Evolutionary conservation across 2,113 vertebrate species (phyloP).

Genomic region (Caranx ignobilis): DNA sequence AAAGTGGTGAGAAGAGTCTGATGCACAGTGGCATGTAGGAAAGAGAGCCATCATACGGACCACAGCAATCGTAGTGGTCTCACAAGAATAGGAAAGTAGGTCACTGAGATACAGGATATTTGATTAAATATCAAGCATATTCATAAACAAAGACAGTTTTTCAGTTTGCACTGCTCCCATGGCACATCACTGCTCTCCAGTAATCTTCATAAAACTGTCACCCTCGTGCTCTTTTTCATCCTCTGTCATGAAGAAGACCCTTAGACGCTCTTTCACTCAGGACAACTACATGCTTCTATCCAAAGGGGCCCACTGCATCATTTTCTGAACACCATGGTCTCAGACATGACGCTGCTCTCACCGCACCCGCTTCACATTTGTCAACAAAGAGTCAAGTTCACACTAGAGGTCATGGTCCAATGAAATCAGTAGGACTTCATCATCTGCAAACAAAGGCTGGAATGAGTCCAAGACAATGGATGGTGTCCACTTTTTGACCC

Average conservation of each 20-base stretch:
- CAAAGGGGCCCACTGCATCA: neutral
- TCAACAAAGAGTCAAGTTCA: neutral
- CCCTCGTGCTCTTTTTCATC: neutral
- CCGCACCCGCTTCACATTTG: neutral
- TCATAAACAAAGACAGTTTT: conserved; percentile 18
- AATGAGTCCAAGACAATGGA: neutral
- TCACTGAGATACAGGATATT: conserved; percentile 1
- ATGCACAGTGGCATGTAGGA: conserved; percentile 19
- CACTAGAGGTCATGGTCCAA: neutral
- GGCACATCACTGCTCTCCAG: neutral
- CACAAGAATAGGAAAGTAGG: conserved; percentile 21
- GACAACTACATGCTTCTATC: neutral
- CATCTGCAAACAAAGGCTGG: neutral
- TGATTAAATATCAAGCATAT: conserved; percentile 13
- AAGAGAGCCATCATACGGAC: conserved; percentile 10
- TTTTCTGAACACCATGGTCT: neutral
- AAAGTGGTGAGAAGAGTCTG: neutral
- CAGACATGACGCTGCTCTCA: neutral
- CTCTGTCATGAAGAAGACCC: conserved; percentile 8
- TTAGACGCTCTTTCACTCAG: neutral
- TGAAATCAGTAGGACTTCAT: neutral
- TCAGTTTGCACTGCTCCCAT: neutral
- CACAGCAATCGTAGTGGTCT: conserved; percentile 2
- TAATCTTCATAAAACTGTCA: neutral
- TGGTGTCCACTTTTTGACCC: neutral